A percentile compares a stretch with the other conserved stretches of the same genome.
Evolutionary conservation across 1,140 invertebrate genomes (phyloP).

Genomic region (Pseudomyrmex concolor): DNA sequence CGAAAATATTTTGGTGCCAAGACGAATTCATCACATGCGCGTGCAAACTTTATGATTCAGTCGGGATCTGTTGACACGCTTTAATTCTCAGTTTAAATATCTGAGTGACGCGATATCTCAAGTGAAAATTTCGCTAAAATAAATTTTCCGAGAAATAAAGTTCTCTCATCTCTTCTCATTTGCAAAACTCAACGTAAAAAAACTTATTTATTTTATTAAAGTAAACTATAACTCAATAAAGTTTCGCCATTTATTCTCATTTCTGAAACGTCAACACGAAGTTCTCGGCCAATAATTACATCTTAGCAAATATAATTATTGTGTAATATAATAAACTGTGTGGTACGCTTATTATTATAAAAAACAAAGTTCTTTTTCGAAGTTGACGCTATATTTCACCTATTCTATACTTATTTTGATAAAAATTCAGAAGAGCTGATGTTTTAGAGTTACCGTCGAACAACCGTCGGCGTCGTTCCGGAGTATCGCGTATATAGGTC

Average conservation of each 20-base stretch:
- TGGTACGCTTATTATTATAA: not conserved
- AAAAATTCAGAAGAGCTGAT: not conserved
- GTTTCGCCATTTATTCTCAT: not conserved
- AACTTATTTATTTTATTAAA: slow-evolving; percentile 2
- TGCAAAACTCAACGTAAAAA: slow-evolving; percentile 6
- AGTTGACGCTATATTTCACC: not conserved
- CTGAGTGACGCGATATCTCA: not conserved
- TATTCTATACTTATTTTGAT: not conserved
- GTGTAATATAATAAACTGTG: not conserved
- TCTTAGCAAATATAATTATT: not conserved
- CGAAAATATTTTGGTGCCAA: not conserved
- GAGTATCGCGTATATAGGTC: slow-evolving; percentile 2
- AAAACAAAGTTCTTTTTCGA: not conserved
- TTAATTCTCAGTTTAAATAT: slow-evolving; percentile 7
- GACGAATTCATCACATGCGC: not conserved
- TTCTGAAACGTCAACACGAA: not conserved
- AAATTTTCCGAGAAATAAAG: not conserved
- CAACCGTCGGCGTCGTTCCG: not conserved
- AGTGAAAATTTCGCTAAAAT: not conserved
- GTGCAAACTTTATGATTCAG: not conserved
- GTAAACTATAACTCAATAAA: not conserved
- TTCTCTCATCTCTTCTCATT: not conserved
- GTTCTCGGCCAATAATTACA: too few species aligned
- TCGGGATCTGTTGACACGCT: not conserved
- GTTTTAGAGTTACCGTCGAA: not conserved